Conservation (phyloP, 2,888 invertebrate genomes). For the Melieria picta region DNA sequence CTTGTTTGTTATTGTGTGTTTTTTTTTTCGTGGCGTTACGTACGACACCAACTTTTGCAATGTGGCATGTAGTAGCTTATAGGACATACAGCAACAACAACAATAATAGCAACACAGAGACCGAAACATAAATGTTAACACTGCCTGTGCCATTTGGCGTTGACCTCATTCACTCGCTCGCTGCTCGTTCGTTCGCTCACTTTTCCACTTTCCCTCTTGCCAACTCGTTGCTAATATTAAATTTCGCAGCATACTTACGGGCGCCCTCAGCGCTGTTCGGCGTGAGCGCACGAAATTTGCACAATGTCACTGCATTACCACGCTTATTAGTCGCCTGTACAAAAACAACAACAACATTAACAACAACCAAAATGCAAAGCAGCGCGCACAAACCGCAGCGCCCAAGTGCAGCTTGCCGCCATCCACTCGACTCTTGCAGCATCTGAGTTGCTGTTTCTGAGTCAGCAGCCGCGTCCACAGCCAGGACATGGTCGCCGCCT, state of each 20-base stretch:
- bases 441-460: neutral
- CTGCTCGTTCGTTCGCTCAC: neutral
- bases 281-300: slow-evolving; percentile 22
- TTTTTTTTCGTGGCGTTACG: no score
- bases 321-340: slow-evolving; percentile 37
- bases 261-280: neutral
- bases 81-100: no score
- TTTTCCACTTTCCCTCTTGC: neutral
- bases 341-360: neutral
- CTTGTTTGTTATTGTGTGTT: no score
- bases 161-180: slow-evolving; percentile 6
- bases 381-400: neutral
- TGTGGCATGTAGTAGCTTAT: slow-evolving; percentile 20
- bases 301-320: slow-evolving; percentile 36
- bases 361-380: neutral
- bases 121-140: neutral
- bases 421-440: neutral
- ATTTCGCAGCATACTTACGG: neutral
- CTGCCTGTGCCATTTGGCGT: neutral
- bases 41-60: slow-evolving; percentile 4
- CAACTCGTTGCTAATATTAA: neutral
- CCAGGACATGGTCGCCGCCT: slow-evolving; percentile 6
- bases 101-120: slow-evolving; percentile 17
- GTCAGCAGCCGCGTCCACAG: neutral
- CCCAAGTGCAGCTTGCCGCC: neutral